A percentile compares a stretch with the other conserved stretches of the same genome.
These are phyloP conservation scores for Cetoscarus ocellatus DNA, from an alignment of 2,797 vertebrate species.

Conservation along the genomic window DNA sequence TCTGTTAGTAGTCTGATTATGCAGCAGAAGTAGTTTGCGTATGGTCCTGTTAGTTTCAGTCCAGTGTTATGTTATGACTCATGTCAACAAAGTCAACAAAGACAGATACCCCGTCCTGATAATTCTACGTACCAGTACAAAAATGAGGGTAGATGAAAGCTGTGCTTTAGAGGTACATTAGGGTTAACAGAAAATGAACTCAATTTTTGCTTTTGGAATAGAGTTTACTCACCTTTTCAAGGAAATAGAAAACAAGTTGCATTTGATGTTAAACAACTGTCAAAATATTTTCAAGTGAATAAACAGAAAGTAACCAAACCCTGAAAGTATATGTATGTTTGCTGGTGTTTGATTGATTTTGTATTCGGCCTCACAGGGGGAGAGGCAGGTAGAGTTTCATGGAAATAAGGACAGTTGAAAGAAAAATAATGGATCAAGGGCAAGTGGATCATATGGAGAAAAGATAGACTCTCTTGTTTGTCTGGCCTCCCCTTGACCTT, in stretches of 20 bases:
- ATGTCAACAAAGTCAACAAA: too few species aligned
- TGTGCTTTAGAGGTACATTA: constrained; percentile 2
- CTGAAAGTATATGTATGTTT: constrained; percentile 15
- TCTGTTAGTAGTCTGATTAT: too few species aligned
- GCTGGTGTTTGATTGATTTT: constrained; percentile 22
- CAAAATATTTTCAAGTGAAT: neutral
- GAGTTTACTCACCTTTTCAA: constrained; percentile 34
- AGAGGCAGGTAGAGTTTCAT: neutral
- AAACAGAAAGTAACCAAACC: neutral
- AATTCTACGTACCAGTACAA: neutral
- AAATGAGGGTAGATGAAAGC: constrained; percentile 8
- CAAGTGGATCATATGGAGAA: constrained; percentile 50
- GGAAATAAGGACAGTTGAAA: constrained; percentile 19
- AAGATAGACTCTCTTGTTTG: constrained; percentile 66
- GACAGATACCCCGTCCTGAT: too few species aligned
- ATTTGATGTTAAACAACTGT: neutral
- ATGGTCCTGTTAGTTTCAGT: too few species aligned
- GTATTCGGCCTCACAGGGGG: neutral
- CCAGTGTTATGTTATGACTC: too few species aligned
- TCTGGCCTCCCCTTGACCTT: constrained; percentile 71
- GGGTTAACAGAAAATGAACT: constrained; percentile 43
- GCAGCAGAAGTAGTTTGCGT: too few species aligned
- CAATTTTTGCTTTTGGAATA: constrained; percentile 48
- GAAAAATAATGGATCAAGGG: constrained; percentile 34
- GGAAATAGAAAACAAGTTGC: neutral